Base-by-base conservation (phyloP, 30 jellyfish, hydroid and myxozoan species). In the Pelagia noctiluca region DNA sequence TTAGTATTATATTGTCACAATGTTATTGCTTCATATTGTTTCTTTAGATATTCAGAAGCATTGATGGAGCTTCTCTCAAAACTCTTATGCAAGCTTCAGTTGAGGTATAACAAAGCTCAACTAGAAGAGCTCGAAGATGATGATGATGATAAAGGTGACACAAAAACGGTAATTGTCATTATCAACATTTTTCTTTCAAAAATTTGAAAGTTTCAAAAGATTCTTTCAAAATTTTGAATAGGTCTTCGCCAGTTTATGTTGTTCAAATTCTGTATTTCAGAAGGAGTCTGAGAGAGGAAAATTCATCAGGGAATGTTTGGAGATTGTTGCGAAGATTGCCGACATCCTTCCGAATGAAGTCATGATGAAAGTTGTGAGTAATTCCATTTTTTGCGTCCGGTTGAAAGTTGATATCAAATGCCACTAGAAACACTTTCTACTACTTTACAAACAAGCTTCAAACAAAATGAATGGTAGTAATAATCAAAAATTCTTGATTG, bases 301-400 rank as follows among this genome's bases (percentile, higher is more conserved):
- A 35, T 87, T 79, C 31, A 37, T 92, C 61, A 66, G 85, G 57
- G 88, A 82, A 57, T 81, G 90, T 22, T 46, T 86, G 26, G 97
- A 86, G 65, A 90, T 85, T 22, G 52, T 85, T 3, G 94, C 83
- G 26, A 92, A 86, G 53, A 53, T 92, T 35, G 82, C 97, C 7
- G 97, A 92, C 22, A 72, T 92, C 12, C 25, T 83, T 24, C 97
- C 97, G 10, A 94, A 79, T 71, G 92, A 92, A 32, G 88, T 88
- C 2, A 50, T 92, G 46, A 49, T 80, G 35, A 81, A 81, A 50
- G 75, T 48, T 37, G 98, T 92, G 54, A 37, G 98, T n/a, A n/a
- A n/a, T n/a, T n/a, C n/a, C n/a, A n/a, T n/a, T n/a, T n/a, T n/a
- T n/a, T n/a, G n/a, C n/a, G n/a, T n/a, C n/a, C n/a, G n/a, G n/a